phyloP scores from a whole-genome alignment of 2,113 vertebrate species.

The Pagrus major region DNA sequence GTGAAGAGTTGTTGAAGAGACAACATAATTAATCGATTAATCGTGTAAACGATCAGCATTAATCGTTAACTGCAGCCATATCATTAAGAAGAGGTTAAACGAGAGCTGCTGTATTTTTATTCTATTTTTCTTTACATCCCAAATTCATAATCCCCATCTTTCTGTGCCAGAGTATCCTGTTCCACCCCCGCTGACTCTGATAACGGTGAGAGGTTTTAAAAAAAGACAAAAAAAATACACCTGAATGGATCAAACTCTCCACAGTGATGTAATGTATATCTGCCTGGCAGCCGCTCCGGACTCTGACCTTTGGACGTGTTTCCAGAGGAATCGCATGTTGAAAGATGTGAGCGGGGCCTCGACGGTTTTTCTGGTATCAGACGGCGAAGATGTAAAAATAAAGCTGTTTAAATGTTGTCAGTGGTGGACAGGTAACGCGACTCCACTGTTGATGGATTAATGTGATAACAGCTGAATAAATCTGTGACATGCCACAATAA shows the following conservation, averaged over 20 bases:
- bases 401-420: slow-evolving; percentile 1
- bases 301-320: slow-evolving; percentile 69
- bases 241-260: slow-evolving; percentile 7
- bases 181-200: not conserved
- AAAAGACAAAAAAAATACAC: slow-evolving; percentile 12
- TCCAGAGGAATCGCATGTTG: slow-evolving; percentile 57
- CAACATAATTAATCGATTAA: too few relatives aligned
- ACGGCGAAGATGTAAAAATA: slow-evolving; percentile 16
- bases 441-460: not conserved
- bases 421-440: not conserved
- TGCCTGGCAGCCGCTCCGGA: slow-evolving; percentile 47
- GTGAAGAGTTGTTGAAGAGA: too few relatives aligned
- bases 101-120: not conserved
- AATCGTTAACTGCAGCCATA: too few relatives aligned
- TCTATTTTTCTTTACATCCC: not conserved
- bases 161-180: not conserved
- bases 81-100: too few relatives aligned
- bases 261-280: slow-evolving; percentile 28
- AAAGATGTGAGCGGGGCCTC: slow-evolving; percentile 24
- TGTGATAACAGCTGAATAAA: not conserved
- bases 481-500: slow-evolving; percentile 2
- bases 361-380: slow-evolving; percentile 9
- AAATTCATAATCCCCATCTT: accelerated
- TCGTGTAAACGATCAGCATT: too few relatives aligned
- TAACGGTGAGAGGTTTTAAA: not conserved